Evolutionary conservation across 2,797 vertebrate species (phyloP), one percentile per base, ranked within the genome.

Genomic region (Etheostoma nigrum): DNA sequence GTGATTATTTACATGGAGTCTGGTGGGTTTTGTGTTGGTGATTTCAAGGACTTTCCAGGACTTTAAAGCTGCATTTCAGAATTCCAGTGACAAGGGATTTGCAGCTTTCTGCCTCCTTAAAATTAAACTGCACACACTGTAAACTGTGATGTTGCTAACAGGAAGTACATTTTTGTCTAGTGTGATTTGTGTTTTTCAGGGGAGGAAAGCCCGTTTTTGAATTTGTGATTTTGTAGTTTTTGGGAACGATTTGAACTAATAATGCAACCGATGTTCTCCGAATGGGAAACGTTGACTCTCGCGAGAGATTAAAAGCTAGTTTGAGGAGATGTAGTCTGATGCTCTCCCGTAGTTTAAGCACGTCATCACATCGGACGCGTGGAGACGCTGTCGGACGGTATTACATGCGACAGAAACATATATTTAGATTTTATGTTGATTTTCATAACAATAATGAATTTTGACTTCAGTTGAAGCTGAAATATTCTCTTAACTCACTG

Each of bases 171-270:
- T 27, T 27, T 27, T 27, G 27, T 27, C 27, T 27, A 9, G 36
- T 40, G 36, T 40, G 36, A 40, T 40, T 40, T 3, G 33, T 36
- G 9, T 36, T 36, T 10, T 36, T 40, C 1, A 9, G 36, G 9
- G 36, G 36, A 40, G 36, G 36, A 11, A 36, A 36, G 10, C 11
- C 9, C 1, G 36, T 40, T 40, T 40, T 11, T 40, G 2, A 40
- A 40, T 40, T 40, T 10, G 36, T 76, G 45, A 64, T 74, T 62
- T 75, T 72, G 51, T 61, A 69, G 16, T 72, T 40, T 51, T 25
- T 58, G 75, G 59, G 21, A 21, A 9, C 13, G 42, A 16, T 49
- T 40, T 30, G 4, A 69, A 69, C 11, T 21, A 2, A 25, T 45
- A 25, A 62, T 63, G 21, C 30, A 11, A 27, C 19, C 36, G 36